Conservation (phyloP, 2,113 vertebrate species). For the Puma concolor region DNA sequence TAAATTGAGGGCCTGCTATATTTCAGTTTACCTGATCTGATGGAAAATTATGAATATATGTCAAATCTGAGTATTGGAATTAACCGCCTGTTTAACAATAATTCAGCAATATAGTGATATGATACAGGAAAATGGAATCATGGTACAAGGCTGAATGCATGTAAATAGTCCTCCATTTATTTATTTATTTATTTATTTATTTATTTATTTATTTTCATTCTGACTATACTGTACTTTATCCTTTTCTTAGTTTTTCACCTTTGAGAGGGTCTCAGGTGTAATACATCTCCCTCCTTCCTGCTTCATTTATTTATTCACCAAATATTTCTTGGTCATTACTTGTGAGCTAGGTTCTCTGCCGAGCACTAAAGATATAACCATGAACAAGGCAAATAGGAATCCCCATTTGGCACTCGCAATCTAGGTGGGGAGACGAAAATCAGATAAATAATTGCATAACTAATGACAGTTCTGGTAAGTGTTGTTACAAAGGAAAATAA, state of each 20-base stretch:
- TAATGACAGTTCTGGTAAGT: background rate
- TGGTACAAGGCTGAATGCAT: background rate
- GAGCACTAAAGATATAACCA: background rate
- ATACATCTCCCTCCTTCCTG: background rate
- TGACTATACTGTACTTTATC: background rate
- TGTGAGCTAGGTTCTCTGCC: background rate
- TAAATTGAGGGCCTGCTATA: background rate
- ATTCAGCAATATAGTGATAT: background rate
- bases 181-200: too few relatives aligned
- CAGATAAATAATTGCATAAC: background rate
- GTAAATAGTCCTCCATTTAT: rapidly evolving
- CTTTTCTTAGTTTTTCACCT: background rate
- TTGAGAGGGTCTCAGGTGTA: background rate
- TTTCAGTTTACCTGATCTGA: background rate
- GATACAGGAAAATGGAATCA: background rate
- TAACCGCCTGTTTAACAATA: background rate
- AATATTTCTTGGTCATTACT: background rate
- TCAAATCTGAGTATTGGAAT: background rate
- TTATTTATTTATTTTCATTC: background rate
- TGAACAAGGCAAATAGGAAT: background rate
- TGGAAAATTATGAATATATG: background rate
- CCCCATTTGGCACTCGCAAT: background rate
- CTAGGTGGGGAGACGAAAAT: background rate
- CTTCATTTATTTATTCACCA: background rate
- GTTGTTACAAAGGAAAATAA: background rate